Conservation (phyloP, 1,140 invertebrate genomes). For the Tenebrio molitor region DNA sequence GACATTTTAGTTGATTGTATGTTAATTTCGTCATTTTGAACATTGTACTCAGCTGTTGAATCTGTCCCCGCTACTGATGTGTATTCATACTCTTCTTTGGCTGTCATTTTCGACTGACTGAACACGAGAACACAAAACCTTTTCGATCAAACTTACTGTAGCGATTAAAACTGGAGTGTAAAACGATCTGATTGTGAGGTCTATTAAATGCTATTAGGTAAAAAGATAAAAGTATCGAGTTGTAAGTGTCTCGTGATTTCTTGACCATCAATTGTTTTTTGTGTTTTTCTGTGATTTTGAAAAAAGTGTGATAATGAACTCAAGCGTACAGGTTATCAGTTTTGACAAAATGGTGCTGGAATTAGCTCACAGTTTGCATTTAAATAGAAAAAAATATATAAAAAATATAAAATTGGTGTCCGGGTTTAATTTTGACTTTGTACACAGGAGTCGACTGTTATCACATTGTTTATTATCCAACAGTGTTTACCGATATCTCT, state of each 20-base stretch:
- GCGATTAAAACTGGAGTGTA: background rate
- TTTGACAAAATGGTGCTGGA: background rate
- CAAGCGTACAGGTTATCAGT: background rate
- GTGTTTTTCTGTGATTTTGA: background rate
- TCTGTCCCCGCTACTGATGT: slow-evolving; percentile 43
- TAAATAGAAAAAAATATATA: too few relatives aligned
- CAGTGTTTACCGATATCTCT: too few relatives aligned
- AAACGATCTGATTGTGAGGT: background rate
- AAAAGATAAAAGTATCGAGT: background rate
- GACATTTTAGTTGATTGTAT: slow-evolving; percentile 24
- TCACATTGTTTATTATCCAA: too few relatives aligned
- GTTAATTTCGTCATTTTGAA: slow-evolving; percentile 23
- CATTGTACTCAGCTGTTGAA: slow-evolving; percentile 4
- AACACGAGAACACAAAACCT: background rate
- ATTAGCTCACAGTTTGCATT: too few relatives aligned
- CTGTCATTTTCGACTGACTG: slow-evolving; percentile 3
- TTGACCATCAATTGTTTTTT: background rate
- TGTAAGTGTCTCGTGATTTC: background rate
- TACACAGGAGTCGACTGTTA: too few relatives aligned
- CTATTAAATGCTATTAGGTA: background rate
- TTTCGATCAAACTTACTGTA: background rate
- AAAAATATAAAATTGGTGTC: too few relatives aligned
- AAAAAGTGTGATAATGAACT: background rate
- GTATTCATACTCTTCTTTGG: slow-evolving; percentile 40
- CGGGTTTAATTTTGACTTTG: too few relatives aligned